Conservation (phyloP, 1,140 invertebrate genomes). For the Pseudoatta argentina region DNA sequence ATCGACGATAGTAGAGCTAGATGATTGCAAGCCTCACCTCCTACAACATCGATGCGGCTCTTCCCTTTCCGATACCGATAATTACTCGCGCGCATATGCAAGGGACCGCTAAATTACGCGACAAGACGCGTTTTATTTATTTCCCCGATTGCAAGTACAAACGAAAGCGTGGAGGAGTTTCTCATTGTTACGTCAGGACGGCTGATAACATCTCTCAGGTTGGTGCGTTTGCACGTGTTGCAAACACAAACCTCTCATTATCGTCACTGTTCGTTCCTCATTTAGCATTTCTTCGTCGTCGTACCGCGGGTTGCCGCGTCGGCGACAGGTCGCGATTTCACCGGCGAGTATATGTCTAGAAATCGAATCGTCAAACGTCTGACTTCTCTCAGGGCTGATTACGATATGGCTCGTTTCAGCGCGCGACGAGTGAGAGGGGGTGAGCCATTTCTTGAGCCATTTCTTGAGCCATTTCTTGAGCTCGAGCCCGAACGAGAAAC, state of each 20-base stretch:
- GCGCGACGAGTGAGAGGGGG: background rate
- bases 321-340: conserved; percentile 68
- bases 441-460: background rate
- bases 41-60: background rate
- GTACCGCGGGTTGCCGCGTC: background rate
- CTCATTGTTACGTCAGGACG: conserved; percentile 85
- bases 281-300: conserved; percentile 73
- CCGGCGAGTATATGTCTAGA: conserved; percentile 49
- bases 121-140: conserved; percentile 70
- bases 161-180: conserved; percentile 84
- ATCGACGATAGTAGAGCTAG: background rate
- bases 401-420: conserved; percentile 47
- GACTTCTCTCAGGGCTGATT: conserved; percentile 27
- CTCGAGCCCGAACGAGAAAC: background rate
- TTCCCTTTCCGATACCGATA: conserved; percentile 31
- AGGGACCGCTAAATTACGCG: conserved; percentile 47
- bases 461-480: background rate
- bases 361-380: conserved; percentile 63
- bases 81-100: background rate
- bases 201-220: conserved; percentile 80
- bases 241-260: conserved; percentile 80
- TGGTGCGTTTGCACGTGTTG: conserved; percentile 79
- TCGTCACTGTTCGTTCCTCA: conserved; percentile 75
- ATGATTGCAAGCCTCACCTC: conserved; percentile 2
- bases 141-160: conserved; percentile 79